Evolutionary conservation across 1,140 invertebrate species (phyloP), one percentile per base, ranked within the genome.

Genomic region (Drepana arcuata): DNA sequence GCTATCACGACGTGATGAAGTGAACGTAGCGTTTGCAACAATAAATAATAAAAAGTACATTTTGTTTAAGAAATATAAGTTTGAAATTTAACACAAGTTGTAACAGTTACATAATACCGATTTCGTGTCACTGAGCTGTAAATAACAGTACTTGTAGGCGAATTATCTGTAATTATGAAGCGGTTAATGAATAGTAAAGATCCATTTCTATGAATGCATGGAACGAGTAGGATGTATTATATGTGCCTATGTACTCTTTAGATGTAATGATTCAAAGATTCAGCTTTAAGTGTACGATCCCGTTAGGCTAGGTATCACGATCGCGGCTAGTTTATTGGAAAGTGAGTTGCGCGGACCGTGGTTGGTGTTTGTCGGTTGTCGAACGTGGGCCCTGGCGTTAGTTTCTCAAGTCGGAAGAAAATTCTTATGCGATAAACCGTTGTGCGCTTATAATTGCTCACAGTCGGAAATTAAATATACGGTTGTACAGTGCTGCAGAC

Each of bases 301-400:
- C 75, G 75, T 80, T 80, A 77, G 64, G 38, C 57, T 62, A 63
- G 71, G 66, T 77, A 75, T 77, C 72, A 65, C 69, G 66, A 73
- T 67, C 60, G 59, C 24, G 58, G 71, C 71, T 72, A 68, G 65
- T 70, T 73, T 69, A 74, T 80, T 77, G 74, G 72, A 77, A 77
- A 80, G 72, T 69, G 64, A 79, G 66, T 58, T 62, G 70, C 63
- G 56, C 59, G 54, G 57, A 61, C 55, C 67, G 67, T 72, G 46
- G 64, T 57, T 48, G 58, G 59, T 65, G 49, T 57, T 21, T n/a
- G n/a, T n/a, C n/a, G n/a, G n/a, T n/a, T n/a, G n/a, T 43, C 50
- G 47, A 38, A 51, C 26, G 30, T 24, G 34, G 53, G 48, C 40
- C 51, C 46, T 48, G 48, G 45, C 45, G 33, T 53, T 59, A 50